Evolutionary conservation across 2,113 vertebrate species (phyloP), one percentile per base, ranked within the genome.

Genomic region (Chaetops frenatus): DNA sequence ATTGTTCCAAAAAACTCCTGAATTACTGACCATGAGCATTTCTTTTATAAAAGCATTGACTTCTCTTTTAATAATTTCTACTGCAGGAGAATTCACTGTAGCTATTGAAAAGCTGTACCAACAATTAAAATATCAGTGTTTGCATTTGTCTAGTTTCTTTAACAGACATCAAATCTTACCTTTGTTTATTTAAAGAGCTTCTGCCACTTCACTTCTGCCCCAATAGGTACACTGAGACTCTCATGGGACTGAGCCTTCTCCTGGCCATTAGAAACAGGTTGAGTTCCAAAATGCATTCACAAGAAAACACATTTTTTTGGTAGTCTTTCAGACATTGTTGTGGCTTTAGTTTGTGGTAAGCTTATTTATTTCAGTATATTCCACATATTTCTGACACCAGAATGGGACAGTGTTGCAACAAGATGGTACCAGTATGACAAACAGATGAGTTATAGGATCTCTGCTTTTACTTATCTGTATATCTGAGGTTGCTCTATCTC

Each of bases 191-290:
- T 65, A 51, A 86, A 82, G 56, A 66, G 10, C 19, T 91, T 90
- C 60, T 70, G 38, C 16, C 19, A 73, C 15, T 8, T 15, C 25
- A 54, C 74, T 84, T 90, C 48, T 81, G 33, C 8, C 6, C 20
- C 18, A 0, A 0, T 25, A n/a, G 35, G 47, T 70, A 47, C 51
- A 61, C 36, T 36, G n/a, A 82, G 66, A 47, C 6, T 67, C 7
- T 48, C 40, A 24, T 35, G 48, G 40, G 15, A 58, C 44, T 64
- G 29, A 51, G 20, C 19, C 15, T 67, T 64, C 53, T 82, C 54
- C 38, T 77, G 58, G 29, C 23, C 24, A 3, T 36, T 58, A 51
- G 27, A 60, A 21, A 28, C 19, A 79, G 42, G 7, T 19, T 28
- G 21, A 82, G 28, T 2, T 88, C 29, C 29, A 28, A 23, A 53